Conservation (phyloP, 2,888 invertebrate species). For the Ectemnius lituratus region DNA sequence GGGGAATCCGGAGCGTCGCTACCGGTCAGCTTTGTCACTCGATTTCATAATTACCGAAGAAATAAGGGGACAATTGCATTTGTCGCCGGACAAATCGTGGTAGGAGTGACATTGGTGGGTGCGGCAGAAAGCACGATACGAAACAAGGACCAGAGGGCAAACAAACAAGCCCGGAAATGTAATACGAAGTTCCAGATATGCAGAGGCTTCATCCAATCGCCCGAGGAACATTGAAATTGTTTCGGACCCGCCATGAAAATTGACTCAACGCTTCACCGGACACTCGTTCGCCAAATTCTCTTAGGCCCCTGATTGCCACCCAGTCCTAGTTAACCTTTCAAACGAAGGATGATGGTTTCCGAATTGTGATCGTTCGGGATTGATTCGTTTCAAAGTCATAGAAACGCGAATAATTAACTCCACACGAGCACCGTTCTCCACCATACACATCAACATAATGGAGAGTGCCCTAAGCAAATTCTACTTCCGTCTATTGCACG, state of each 20-base stretch:
- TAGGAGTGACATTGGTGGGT: conserved; percentile 25
- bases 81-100: conserved; percentile 60
- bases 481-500: too few species aligned
- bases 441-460: too few species aligned
- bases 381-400: background rate
- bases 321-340: conserved; percentile 15
- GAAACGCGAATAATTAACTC: too few species aligned
- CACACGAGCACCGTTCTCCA: too few species aligned
- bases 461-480: too few species aligned
- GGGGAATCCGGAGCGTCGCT: conserved; percentile 5
- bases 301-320: conserved; percentile 46
- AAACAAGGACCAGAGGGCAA: conserved; percentile 42
- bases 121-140: conserved; percentile 33
- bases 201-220: conserved; percentile 45
- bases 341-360: background rate
- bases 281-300: conserved; percentile 34
- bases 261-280: conserved; percentile 25
- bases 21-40: conserved; percentile 49
- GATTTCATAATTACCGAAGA: conserved; percentile 65
- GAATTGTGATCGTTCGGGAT: background rate
- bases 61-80: conserved; percentile 64
- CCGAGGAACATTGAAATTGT: conserved; percentile 42
- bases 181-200: conserved; percentile 57
- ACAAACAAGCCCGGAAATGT: conserved; percentile 58
- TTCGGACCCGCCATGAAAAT: conserved; percentile 43